phyloP scores from a whole-genome alignment of 1,140 invertebrate genomes.

The Saccostrea echinata region DNA sequence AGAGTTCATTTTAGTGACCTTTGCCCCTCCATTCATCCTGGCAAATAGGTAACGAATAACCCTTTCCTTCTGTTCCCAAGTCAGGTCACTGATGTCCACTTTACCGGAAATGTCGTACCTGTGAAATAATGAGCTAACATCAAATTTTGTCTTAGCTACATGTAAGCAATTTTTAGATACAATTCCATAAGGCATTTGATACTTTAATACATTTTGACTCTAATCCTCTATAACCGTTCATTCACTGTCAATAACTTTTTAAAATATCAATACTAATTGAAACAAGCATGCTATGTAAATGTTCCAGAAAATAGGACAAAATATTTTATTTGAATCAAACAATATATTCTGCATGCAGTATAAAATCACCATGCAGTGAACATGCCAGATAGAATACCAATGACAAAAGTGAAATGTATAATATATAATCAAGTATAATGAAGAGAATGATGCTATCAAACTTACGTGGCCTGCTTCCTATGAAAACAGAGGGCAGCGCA shows the following conservation, averaged over 20 bases:
- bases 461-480: slow-evolving; percentile 40
- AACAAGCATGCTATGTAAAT: too few species aligned
- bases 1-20: slow-evolving; percentile 50
- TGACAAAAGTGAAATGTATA: neutral
- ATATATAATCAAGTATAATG: neutral
- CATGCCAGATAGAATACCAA: neutral
- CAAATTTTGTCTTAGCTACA: neutral
- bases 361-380: slow-evolving; percentile 20
- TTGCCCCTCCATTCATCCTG: slow-evolving; percentile 76
- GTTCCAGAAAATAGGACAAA: too few species aligned
- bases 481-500: slow-evolving; percentile 6
- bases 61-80: slow-evolving; percentile 80
- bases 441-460: neutral
- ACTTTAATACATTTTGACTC: too few species aligned
- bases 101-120: slow-evolving; percentile 73
- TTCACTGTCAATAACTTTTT: too few species aligned
- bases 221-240: too few species aligned
- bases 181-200: neutral
- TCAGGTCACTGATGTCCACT: slow-evolving; percentile 78
- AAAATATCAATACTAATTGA: too few species aligned
- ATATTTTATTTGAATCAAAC: neutral
- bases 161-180: neutral
- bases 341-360: slow-evolving; percentile 4
- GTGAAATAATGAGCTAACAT: neutral
- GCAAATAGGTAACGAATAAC: slow-evolving; percentile 79